Percentiles rank a stretch among this genome's conserved stretches.
These are phyloP conservation scores for Cossypha polioptera DNA, from an alignment of 2,797 vertebrate genomes.

Conservation along the genomic window DNA sequence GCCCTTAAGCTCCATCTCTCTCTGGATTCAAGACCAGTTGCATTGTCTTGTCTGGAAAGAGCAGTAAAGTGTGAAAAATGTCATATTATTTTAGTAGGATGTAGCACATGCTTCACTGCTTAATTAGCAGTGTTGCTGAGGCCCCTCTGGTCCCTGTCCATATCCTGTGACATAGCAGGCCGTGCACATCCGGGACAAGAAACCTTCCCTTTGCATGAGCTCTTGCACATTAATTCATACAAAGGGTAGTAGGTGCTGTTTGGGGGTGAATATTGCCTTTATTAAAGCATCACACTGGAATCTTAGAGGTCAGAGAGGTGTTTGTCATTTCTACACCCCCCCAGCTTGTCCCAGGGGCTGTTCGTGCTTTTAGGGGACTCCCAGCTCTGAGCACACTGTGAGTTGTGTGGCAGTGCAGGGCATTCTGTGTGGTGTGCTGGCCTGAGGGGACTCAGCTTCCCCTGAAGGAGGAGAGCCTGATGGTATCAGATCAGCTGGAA, in stretches of 20 bases:
- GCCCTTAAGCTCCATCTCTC: background rate
- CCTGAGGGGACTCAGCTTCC: background rate
- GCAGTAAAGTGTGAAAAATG: background rate
- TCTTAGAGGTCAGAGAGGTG: background rate
- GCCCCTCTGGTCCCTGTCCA: background rate
- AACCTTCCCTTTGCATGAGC: background rate
- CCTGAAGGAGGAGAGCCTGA: background rate
- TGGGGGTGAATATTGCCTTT: background rate
- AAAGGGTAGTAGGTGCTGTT: background rate
- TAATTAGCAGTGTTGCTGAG: background rate
- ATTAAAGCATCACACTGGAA: background rate
- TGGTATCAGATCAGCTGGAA: background rate
- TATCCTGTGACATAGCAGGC: background rate
- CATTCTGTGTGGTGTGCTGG: background rate
- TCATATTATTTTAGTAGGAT: background rate
- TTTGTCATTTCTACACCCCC: background rate
- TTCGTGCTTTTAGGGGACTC: background rate
- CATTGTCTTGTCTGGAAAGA: background rate
- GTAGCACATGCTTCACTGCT: background rate
- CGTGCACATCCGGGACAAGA: background rate
- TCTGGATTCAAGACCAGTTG: background rate
- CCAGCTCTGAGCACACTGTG: accelerated
- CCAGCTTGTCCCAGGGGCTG: background rate
- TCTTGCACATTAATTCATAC: background rate
- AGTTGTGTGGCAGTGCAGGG: background rate